A percentile compares a stretch with the other conserved stretches of the same genome.
Evolutionary conservation across 2,797 vertebrate species (phyloP).

Genomic region (Sebastes hubbsi): DNA sequence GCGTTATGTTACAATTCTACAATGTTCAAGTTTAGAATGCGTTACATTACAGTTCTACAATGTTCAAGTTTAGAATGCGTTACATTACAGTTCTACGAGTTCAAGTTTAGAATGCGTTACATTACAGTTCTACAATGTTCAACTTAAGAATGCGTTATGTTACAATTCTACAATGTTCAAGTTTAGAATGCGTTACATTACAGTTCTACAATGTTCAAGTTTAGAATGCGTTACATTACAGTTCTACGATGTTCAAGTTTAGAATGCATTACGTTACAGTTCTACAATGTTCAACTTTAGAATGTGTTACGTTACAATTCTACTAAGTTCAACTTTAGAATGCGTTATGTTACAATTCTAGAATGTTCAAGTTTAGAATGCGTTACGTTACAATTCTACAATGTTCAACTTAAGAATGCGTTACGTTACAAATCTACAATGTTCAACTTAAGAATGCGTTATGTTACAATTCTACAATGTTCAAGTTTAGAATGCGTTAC

Average conservation of each 20-base stretch:
- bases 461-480: accelerated
- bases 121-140: accelerated
- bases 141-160: accelerated
- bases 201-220: accelerated
- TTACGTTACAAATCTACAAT: accelerated
- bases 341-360: accelerated
- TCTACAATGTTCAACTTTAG: no score
- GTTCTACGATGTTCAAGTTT: accelerated
- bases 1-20: no score
- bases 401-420: accelerated
- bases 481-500: no score
- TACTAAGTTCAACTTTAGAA: accelerated
- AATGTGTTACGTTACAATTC: accelerated
- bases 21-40: no score
- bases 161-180: accelerated
- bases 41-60: accelerated
- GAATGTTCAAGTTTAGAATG: accelerated
- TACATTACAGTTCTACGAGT: accelerated
- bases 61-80: no score
- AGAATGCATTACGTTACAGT: accelerated
- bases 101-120: accelerated
- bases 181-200: accelerated
- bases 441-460: accelerated
- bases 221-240: accelerated
- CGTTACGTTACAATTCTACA: accelerated